phyloP scores from a whole-genome alignment of 64 coral and sea anemone genomes.

The Exaiptasia diaphana region DNA sequence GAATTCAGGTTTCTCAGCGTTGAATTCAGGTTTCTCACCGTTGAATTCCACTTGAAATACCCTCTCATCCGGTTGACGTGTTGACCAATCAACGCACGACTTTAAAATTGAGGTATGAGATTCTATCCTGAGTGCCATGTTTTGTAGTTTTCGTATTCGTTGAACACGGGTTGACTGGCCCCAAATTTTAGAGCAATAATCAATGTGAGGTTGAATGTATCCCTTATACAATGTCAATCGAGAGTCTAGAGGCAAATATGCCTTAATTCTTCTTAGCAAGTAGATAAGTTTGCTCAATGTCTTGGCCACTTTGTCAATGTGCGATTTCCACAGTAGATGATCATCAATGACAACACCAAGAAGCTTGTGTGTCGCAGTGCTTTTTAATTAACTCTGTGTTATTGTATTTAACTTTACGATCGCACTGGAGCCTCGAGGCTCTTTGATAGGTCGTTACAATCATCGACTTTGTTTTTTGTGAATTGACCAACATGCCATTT shows the following conservation, averaged over 20 bases:
- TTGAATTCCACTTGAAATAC: too few species aligned
- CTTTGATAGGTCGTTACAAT: neutral
- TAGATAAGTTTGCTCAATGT: neutral
- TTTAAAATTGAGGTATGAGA: too few species aligned
- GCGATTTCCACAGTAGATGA: neutral
- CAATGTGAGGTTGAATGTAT: neutral
- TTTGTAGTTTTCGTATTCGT: neutral
- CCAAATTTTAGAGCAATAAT: neutral
- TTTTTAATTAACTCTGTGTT: neutral
- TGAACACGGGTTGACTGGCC: neutral
- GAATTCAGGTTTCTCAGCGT: too few species aligned
- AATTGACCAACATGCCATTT: neutral
- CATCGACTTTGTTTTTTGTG: conserved; percentile 7
- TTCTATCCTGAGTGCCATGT: neutral
- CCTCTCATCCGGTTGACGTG: too few species aligned
- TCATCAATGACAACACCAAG: neutral
- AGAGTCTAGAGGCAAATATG: neutral
- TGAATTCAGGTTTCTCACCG: too few species aligned
- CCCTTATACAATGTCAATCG: neutral
- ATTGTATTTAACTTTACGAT: neutral
- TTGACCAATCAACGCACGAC: too few species aligned
- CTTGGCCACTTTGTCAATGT: neutral
- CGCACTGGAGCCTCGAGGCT: neutral
- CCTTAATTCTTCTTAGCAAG: neutral
- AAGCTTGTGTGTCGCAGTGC: neutral